These are phyloP conservation scores for Agriopis marginaria DNA, from an alignment of 2,888 invertebrate genomes.

Conservation along the genomic window DNA sequence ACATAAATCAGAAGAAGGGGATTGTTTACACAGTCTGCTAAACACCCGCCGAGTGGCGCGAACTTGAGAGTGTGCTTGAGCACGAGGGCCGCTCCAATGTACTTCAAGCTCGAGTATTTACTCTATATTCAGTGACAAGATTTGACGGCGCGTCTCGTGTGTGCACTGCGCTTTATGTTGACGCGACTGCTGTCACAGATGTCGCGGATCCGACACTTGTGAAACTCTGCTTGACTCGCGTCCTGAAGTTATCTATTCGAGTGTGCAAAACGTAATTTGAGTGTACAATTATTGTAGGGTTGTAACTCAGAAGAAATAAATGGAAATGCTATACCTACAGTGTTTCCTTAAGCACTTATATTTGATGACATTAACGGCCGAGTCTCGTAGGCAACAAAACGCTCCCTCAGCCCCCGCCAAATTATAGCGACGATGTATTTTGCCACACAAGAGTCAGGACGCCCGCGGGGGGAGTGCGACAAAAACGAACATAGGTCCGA, in stretches of 20 bases:
- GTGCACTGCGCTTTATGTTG: conserved; percentile 54
- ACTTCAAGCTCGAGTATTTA: conserved; percentile 75
- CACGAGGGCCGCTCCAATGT: conserved; percentile 71
- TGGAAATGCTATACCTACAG: too few relatives aligned
- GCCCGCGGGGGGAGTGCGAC: too few relatives aligned
- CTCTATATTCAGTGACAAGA: conserved; percentile 74
- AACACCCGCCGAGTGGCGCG: conserved; percentile 68
- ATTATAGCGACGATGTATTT: too few relatives aligned
- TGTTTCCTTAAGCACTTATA: too few relatives aligned
- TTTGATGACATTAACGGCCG: too few relatives aligned
- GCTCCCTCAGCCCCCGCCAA: too few relatives aligned
- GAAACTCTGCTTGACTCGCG: conserved; percentile 30
- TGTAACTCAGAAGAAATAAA: not conserved
- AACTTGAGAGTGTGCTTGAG: conserved; percentile 61
- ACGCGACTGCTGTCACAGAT: conserved; percentile 41
- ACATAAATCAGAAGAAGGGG: conserved; percentile 60
- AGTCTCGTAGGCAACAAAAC: too few relatives aligned
- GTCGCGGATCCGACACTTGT: conserved; percentile 38
- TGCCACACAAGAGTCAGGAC: too few relatives aligned
- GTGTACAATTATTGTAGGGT: not conserved
- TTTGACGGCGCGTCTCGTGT: conserved; percentile 59
- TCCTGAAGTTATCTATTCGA: conserved; percentile 13
- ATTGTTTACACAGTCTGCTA: conserved; percentile 76
- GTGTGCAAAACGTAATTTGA: conserved; percentile 3
- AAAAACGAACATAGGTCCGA: too few relatives aligned